These are phyloP conservation scores for Sebastes trivittatus DNA, from an alignment of 2,797 vertebrate species.

Conservation along the genomic window DNA sequence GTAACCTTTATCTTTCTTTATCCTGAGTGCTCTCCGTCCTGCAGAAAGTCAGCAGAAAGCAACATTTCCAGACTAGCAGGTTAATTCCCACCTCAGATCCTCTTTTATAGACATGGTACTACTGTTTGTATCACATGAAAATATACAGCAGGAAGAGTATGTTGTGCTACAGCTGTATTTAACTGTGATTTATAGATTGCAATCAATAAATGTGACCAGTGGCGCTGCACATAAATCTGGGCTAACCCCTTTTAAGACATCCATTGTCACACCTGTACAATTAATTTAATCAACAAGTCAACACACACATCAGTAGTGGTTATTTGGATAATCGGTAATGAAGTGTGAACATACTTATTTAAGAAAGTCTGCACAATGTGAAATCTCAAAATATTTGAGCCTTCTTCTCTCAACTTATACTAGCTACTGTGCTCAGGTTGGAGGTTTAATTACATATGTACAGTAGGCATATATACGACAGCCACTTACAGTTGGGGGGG, in stretches of 20 bases:
- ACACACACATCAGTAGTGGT: background rate
- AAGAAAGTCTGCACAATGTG: background rate
- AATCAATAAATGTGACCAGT: slow-evolving; percentile 18
- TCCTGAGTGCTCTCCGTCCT: slow-evolving; percentile 14
- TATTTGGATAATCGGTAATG: background rate
- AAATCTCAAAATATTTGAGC: background rate
- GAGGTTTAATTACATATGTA: background rate
- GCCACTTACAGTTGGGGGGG: background rate
- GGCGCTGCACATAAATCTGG: slow-evolving; percentile 32
- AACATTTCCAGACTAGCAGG: slow-evolving; percentile 16
- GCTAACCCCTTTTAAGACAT: background rate
- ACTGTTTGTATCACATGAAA: slow-evolving; percentile 16
- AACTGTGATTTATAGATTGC: slow-evolving; percentile 52
- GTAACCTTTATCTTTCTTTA: slow-evolving; percentile 58
- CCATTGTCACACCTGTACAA: background rate
- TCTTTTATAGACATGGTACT: slow-evolving; percentile 9
- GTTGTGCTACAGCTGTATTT: slow-evolving; percentile 29
- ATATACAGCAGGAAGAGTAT: slow-evolving; percentile 9
- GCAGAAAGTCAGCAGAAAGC: slow-evolving; percentile 4
- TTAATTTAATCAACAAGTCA: background rate
- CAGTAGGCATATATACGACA: background rate
- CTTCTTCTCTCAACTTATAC: background rate
- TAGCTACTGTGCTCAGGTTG: background rate
- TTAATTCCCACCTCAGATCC: slow-evolving; percentile 28
- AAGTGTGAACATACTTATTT: background rate